Evolutionary conservation across 2,113 vertebrate genomes (phyloP), one percentile per base, ranked within the genome.

Genomic region (Caretta caretta): DNA sequence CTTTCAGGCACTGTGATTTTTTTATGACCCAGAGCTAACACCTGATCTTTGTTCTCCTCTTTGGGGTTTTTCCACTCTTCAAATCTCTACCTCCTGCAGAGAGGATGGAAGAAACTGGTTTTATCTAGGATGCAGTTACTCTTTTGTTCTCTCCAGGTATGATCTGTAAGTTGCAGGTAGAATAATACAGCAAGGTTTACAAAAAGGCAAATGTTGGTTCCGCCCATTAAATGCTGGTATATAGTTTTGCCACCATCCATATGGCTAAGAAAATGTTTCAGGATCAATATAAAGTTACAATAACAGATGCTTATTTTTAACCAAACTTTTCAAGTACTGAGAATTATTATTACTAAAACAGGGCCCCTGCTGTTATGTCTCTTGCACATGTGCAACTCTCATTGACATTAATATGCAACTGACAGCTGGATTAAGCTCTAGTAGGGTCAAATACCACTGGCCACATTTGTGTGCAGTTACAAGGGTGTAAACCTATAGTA

Each of bases 401-500:
- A 5, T 42, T 84, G 54, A 8, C 48, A 54, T 25, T 56, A 49
- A 38, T 13, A 54, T 14, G 50, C 87, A 86, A 51, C 31, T 88
- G 80, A 29, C 83, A 49, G 75, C 86, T 13, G 27, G 38, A 9
- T 54, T 69, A 24, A 0, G 0, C n/a, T 94, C 86, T 54, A 81
- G n/a, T 1, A 86, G 84, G 50, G 87, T 42, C 80, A 83, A 29
- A 51, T 54, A 50, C 49, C 90, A 42, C 0, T 5, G 75, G 38
- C 35, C 25, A 1, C 22, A n/a, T 24, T 87, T 92, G 38, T 0
- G 0, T n/a, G 16, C 86, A 75, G 92, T 95, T 86, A 78, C 65
- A 88, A 48, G 85, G 84, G 46, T 91, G 69, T 90, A 93, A 94
- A 94, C 85, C 62, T 62, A 91, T 56, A 62, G 79, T 90, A 75